Base-by-base conservation (phyloP, 1,140 invertebrate species). In the Charaxes varanes region DNA sequence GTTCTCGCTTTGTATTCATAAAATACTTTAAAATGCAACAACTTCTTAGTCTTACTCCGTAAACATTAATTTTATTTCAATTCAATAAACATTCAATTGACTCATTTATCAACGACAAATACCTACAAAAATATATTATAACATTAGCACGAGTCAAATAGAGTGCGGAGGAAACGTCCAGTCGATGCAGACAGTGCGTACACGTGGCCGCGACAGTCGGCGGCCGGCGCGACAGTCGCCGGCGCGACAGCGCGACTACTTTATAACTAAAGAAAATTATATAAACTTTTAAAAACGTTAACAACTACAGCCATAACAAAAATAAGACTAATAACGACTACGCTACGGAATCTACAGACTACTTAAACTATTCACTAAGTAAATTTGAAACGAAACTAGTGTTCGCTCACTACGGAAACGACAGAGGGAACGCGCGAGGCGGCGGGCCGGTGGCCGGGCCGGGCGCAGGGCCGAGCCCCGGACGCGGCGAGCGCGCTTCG, bases 1-100 rank as follows among this genome's bases (percentile, higher is more conserved):
- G 71, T 77, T 82, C 78, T 78, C 70, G 67, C 67, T 82, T 77
- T 71, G 69, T 77, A 82, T 78, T 56, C 71, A 82, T 78, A 80
- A 76, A 80, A 82, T 80, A 82, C 78, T 78, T 82, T 78, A 67
- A 82, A 80, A 82, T 82, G 78, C 78, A 82, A 82, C 76, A 82
- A 82, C 70, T 72, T 72, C 71, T 79, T 82, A 82, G 63, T 74
- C 73, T 78, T 82, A 79, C 45, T 73, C 69, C 67, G 73, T 78
- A 74, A 76, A 80, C 69, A 73, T 77, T 72, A 67, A 55, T 69
- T 74, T 74, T 77, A 66, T 60, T 74, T 82, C 66, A 81, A 76
- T 81, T 74, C 71, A 74, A 63, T 82, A 77, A 82, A 82, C 76
- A 78, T 78, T 77, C 78, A 82, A 82, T 82, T 82, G 78, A 82